Evolutionary conservation across 1,140 invertebrate genomes (phyloP), one percentile per base, ranked within the genome.

Genomic region (Lerema accius): DNA sequence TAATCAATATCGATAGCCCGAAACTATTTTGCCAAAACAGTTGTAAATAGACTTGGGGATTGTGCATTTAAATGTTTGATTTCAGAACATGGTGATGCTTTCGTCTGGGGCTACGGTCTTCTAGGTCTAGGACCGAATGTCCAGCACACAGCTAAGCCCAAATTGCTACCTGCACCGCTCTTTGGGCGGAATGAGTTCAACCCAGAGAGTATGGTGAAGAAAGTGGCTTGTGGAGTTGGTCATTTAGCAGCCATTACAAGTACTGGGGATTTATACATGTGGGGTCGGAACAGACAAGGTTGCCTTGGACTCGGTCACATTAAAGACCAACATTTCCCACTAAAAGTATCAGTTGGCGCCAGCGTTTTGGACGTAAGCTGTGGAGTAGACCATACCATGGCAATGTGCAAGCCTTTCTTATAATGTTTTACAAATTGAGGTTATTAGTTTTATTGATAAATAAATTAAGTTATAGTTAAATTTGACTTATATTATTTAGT

Each of bases 71-170:
- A n/a, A n/a, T n/a, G n/a, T n/a, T n/a, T n/a, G n/a, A n/a, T 14
- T 16, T 46, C 91, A 96, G 96, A 96, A 67, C 81, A 93, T 67
- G 97, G 97, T 6, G 90, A 96, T 35, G 96, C 98, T 0, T 99
- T 94, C 91, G 94, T 96, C 0, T 99, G 98, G 98, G 98, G 98
- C 6, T 98, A 94, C 87, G 98, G 98, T 43, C 93, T 98, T 67
- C 91, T 99, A 39, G 98, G 98, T 0, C 92, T 95, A 40, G 98
- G 98, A 0, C 98, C 97, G 0, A 92, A 94, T 72, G 94, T 96
- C 0, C 91, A 94, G 58, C 92, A 93, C 60, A 87, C 94, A 4
- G 67, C 80, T 3, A 87, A 86, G 66, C 98, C 98, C 0, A 93
- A 94, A 43, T 78, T 93, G 64, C 94, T 99, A 42, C 95, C 98